These are phyloP conservation scores for Dryomyza anilis DNA, from an alignment of 2,888 invertebrate genomes.

Conservation along the genomic window DNA sequence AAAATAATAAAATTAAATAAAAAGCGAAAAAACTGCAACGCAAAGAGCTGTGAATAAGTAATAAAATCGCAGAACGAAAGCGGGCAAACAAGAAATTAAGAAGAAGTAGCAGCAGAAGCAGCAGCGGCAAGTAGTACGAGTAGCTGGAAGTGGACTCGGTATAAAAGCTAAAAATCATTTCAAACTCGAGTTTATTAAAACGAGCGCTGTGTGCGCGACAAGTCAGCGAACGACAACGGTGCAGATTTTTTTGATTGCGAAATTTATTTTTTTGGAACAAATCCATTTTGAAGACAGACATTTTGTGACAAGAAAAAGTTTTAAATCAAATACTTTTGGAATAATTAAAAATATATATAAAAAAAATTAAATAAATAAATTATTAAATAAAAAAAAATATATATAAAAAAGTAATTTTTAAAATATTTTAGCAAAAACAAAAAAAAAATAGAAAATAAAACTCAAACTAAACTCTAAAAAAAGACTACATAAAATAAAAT, in stretches of 20 bases:
- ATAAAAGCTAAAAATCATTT: conserved; percentile 61
- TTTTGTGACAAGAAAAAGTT: neutral
- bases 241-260: neutral
- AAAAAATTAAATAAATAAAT: neutral
- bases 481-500: neutral
- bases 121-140: conserved; percentile 23
- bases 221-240: conserved; percentile 46
- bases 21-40: conserved; percentile 8
- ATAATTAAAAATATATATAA: neutral
- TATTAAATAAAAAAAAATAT: neutral
- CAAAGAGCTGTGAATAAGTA: conserved; percentile 6
- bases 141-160: conserved; percentile 34
- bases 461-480: neutral
- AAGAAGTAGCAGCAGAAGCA: conserved; percentile 12
- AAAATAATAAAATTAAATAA: conserved; percentile 11
- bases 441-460: neutral
- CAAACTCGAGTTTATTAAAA: conserved; percentile 62
- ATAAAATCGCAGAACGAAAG: conserved; percentile 11
- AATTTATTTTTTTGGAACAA: neutral
- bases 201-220: conserved; percentile 60
- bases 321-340: neutral
- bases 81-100: conserved; percentile 17
- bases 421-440: neutral
- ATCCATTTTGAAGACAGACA: neutral
- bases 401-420: neutral